phyloP scores from a whole-genome alignment of 1,140 invertebrate species.

The Sycophaga agraensis region DNA sequence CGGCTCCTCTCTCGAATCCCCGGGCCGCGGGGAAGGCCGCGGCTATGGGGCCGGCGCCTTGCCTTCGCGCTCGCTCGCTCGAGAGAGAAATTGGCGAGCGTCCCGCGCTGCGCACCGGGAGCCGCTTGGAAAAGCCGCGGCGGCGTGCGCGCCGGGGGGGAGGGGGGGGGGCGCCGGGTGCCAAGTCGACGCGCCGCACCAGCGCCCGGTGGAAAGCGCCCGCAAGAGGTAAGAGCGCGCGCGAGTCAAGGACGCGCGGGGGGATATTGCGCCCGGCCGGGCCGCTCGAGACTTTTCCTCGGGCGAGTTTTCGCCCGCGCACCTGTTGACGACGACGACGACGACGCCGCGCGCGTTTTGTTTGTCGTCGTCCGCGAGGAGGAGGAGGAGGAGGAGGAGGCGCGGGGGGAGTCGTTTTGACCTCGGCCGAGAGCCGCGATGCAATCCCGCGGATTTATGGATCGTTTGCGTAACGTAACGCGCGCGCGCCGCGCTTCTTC shows the following conservation, averaged over 20 bases:
- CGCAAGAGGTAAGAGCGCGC: neutral
- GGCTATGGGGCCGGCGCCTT: neutral
- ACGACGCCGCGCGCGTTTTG: neutral
- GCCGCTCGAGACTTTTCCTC: too few species aligned
- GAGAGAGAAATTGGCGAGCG: slow-evolving; percentile 19
- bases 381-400: too few species aligned
- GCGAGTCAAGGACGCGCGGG: slow-evolving; percentile 29
- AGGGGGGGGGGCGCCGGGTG: neutral
- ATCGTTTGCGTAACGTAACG: too few species aligned
- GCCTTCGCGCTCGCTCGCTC: neutral
- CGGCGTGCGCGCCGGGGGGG: neutral
- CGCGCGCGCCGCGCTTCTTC: too few species aligned
- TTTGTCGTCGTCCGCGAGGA: too few species aligned
- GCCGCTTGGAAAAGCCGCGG: too few species aligned
- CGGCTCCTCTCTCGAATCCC: neutral
- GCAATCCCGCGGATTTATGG: too few species aligned
- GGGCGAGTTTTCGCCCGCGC: slow-evolving; percentile 40
- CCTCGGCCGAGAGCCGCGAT: too few species aligned
- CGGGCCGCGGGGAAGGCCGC: neutral
- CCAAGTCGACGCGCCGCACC: neutral
- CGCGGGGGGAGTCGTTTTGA: too few species aligned
- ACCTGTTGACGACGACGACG: slow-evolving; percentile 36
- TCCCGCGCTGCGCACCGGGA: neutral
- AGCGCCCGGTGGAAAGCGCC: too few species aligned
- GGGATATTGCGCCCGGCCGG: too few species aligned